These are phyloP conservation scores for Cryptus armator DNA, from an alignment of 2,888 invertebrate genomes.

Conservation along the genomic window DNA sequence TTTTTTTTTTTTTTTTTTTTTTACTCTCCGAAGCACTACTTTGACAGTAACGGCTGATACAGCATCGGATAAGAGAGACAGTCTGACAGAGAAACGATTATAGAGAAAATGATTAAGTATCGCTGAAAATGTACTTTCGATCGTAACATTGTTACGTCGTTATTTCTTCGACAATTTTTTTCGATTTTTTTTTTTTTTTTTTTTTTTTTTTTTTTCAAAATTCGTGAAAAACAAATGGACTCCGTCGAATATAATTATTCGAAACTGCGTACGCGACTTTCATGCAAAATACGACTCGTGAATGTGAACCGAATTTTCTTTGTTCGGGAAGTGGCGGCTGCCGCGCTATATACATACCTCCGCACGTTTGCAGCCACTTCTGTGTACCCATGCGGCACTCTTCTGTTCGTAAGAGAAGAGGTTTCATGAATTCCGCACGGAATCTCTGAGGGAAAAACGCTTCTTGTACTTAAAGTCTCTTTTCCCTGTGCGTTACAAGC, in stretches of 20 bases:
- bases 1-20: constrained; percentile 28
- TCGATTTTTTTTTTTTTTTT: neutral
- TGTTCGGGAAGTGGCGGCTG: constrained; percentile 38
- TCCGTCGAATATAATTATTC: neutral
- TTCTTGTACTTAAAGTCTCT: neutral
- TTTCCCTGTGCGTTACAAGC: too few species aligned
- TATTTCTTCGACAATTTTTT: neutral
- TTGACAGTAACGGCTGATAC: constrained; percentile 34
- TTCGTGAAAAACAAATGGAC: neutral
- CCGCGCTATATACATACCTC: constrained; percentile 28
- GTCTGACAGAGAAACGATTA: neutral
- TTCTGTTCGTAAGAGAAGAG: constrained; percentile 42
- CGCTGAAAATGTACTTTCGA: neutral
- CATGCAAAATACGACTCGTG: neutral
- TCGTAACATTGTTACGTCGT: neutral
- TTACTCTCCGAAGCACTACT: constrained; percentile 34
- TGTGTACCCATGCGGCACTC: neutral
- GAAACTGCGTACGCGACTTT: neutral
- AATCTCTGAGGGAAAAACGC: constrained; percentile 13
- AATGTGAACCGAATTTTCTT: constrained; percentile 35
- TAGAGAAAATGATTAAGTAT: neutral
- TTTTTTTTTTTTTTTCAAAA: neutral
- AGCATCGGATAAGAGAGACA: neutral
- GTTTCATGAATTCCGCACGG: constrained; percentile 52
- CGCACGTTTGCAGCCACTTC: constrained; percentile 33